Evolutionary conservation across 1,140 invertebrate species (phyloP), one percentile per base, ranked within the genome.

Genomic region (Druon quercuslanigerum): DNA sequence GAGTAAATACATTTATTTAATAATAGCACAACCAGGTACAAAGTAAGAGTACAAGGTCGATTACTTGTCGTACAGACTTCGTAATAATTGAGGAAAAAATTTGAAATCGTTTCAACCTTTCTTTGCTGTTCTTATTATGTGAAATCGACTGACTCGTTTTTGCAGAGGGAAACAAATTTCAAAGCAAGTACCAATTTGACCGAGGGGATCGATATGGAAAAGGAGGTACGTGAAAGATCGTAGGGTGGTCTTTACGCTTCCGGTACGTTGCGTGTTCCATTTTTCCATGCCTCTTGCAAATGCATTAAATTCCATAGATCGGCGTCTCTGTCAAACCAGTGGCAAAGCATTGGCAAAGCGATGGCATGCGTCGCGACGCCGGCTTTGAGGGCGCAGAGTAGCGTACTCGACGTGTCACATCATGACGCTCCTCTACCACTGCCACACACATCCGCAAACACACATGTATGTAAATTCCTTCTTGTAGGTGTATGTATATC

Each of bases 321-420:
- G 77, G 77, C 77, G 74, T 80, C 72, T 79, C 77, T 76, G 71
- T 77, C 66, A 73, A 76, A 57, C 66, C 4, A 33, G 25, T 33
- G 25, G 25, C 25, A 33, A 33, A 33, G 25, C 75, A 51, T 75
- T 51, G 74, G 14, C 74, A 57, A 16, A 66, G 40, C 80, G 71
- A 75, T 74, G 77, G 78, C 78, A 84, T 71, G 54, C 74, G 71
- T 66, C 71, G 50, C 72, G 73, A 78, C n/a, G 51, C 17, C 71
- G 17, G 79, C 86, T 87, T 87, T 86, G 85, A 86, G 79, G 82
- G 81, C 72, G 79, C 80, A 70, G 79, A 86, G 83, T 84, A 77
- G 78, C 74, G 80, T 76, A 83, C 86, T 86, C 84, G 75, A 86
- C 84, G 79, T 74, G 79, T 84, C 77, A 83, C 66, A 75, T 66